Percentiles rank a stretch among this genome's conserved stretches.
Conservation (phyloP, 2,888 invertebrate genomes). For the Leucoma salicis region DNA sequence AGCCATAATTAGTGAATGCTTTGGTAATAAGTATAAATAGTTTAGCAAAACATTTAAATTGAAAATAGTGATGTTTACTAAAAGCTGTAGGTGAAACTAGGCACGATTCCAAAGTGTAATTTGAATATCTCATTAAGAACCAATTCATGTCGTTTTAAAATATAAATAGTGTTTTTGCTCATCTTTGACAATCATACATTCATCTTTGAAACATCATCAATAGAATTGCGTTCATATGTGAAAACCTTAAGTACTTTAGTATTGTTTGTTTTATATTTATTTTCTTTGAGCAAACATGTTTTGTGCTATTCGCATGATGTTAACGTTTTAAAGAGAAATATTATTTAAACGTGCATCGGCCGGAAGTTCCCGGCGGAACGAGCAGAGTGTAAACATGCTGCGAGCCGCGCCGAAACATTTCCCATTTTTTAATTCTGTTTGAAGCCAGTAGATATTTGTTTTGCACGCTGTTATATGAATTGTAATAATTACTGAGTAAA, state of each 20-base stretch:
- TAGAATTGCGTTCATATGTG: constrained; percentile 12
- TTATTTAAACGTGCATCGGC: constrained; percentile 52
- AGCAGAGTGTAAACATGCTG: constrained; percentile 55
- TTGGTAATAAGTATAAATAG: no score
- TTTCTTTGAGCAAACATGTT: constrained; percentile 31
- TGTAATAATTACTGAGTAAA: no score
- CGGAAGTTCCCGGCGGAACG: constrained; percentile 55
- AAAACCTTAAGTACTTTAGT: constrained; percentile 19
- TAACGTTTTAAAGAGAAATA: constrained; percentile 52
- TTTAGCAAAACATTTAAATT: no score
- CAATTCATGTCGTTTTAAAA: no score
- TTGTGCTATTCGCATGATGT: constrained; percentile 38
- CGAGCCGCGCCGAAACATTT: constrained; percentile 52
- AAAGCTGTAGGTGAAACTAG: no score
- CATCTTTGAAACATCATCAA: constrained; percentile 16
- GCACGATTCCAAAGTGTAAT: no score
- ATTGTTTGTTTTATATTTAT: constrained; percentile 21
- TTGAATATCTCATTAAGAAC: no score
- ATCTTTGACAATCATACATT: no score
- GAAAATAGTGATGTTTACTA: no score
- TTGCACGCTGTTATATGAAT: constrained; percentile 16
- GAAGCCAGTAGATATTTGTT: constrained; percentile 37
- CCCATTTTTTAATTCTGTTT: constrained; percentile 43
- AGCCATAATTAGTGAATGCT: no score
- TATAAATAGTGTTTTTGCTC: no score